Evolutionary conservation across 2,797 vertebrate genomes (phyloP), one percentile per base, ranked within the genome.

Genomic region (Sparidentex hasta): DNA sequence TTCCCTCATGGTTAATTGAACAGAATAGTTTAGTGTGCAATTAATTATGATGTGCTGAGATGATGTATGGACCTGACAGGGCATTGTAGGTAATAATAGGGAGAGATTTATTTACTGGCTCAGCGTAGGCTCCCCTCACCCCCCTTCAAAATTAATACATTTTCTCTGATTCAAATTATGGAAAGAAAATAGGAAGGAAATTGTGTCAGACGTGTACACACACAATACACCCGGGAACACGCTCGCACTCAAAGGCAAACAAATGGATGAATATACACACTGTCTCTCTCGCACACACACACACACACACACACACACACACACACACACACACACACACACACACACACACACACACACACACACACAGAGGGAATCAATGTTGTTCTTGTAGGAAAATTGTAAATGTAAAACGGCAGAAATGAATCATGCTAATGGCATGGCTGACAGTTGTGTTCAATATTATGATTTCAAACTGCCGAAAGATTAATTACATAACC

Each of bases 381-480:
- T 95, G 93, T 93, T 94, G 90, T 91, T 95, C 93, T 95, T 95
- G 94, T 95, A 94, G 91, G 90, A 90, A 95, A 93, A 95, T 90
- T 95, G 94, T 94, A 94, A 96, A 96, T 94, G 93, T 95, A 94
- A 94, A 95, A 95, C 85, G 88, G 92, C 93, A 94, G 86, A 93
- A 95, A 96, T 96, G 93, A 96, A 96, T 96, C 95, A 96, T 92
- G 89, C 91, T 96, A 96, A 96, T 96, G 94, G 94, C 90, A 94
- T 79, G 83, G 93, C 90, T 95, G 96, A 95, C 95, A 96, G 93
- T 88, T 91, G 89, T 90, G 94, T 94, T 96, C 95, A 95, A 95
- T 96, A 96, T 96, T 96, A 95, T 94, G 92, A 95, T 95, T 96
- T 95, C 92, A 94, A 94, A 92, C 82, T 91, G 86, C 82, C 78